Evolutionary conservation across 2,797 vertebrate species (phyloP).

Genomic region (Pseudomugil tenellus): DNA sequence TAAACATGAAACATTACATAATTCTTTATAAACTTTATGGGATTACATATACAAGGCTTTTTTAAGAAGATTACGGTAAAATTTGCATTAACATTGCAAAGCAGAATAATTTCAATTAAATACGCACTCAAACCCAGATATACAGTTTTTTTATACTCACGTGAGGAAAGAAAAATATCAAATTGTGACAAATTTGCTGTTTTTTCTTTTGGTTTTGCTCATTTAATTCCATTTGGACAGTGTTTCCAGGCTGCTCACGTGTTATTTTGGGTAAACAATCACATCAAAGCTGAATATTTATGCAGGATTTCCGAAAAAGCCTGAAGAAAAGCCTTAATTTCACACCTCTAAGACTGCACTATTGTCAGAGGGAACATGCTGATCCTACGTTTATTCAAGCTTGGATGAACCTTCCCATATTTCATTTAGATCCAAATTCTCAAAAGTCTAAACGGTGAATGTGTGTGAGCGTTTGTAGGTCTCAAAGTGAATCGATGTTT

Average conservation of each 20-base stretch:
- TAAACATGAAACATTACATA: not conserved
- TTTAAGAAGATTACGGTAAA: not conserved
- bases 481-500: constrained; percentile 34
- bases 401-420: constrained; percentile 20
- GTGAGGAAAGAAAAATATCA: constrained; percentile 5
- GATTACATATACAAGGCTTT: not conserved
- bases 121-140: constrained; percentile 31
- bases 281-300: constrained; percentile 54
- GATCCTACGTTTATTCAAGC: constrained; percentile 38
- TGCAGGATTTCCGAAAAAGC: constrained; percentile 54
- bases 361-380: constrained; percentile 24
- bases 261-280: constrained; percentile 30
- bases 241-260: constrained; percentile 33
- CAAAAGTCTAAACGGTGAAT: constrained; percentile 44
- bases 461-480: constrained; percentile 24
- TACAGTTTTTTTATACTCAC: constrained; percentile 28
- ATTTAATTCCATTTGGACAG: constrained; percentile 32
- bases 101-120: constrained; percentile 9
- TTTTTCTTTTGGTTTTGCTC: constrained; percentile 18
- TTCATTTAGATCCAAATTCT: constrained; percentile 43
- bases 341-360: constrained; percentile 47
- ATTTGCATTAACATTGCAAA: not conserved
- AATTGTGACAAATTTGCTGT: constrained; percentile 40
- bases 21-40: not conserved
- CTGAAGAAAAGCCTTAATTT: constrained; percentile 63